phyloP scores from a whole-genome alignment of 2,113 vertebrate species.

The Nannospalax galili region DNA sequence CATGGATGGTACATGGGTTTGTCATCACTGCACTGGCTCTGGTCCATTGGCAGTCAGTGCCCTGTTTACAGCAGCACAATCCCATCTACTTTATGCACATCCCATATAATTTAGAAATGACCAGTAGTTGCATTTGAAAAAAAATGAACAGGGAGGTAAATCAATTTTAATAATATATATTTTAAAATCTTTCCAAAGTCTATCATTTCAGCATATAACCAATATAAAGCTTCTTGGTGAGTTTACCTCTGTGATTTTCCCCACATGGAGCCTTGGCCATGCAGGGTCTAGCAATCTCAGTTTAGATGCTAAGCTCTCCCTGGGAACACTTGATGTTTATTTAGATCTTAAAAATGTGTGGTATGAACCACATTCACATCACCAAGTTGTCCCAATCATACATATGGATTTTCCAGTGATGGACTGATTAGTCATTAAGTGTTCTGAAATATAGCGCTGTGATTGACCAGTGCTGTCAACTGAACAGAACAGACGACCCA shows the following conservation, averaged over 20 bases:
- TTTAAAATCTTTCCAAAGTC: neutral
- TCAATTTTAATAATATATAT: neutral
- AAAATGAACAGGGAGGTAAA: neutral
- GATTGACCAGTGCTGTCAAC: too few relatives aligned
- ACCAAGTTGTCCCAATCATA: neutral
- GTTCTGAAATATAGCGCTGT: too few relatives aligned
- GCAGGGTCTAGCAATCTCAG: neutral
- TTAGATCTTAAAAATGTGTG: neutral
- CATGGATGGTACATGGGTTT: neutral
- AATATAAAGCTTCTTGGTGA: neutral
- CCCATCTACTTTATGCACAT: too few relatives aligned
- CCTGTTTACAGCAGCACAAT: too few relatives aligned
- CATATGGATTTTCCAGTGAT: neutral
- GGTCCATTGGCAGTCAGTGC: rapidly evolving
- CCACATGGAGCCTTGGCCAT: neutral
- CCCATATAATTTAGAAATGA: neutral
- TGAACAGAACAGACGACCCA: neutral
- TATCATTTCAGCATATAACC: neutral
- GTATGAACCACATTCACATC: neutral
- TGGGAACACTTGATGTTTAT: neutral
- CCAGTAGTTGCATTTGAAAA: too few relatives aligned
- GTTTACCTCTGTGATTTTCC: neutral
- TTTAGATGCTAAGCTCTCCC: neutral
- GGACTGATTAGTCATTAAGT: neutral
- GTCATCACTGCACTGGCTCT: neutral